Percentiles rank a stretch among this genome's conserved stretches.
These are phyloP conservation scores for Bothrops jararaca DNA, from an alignment of 2,113 vertebrate genomes.

Conservation along the genomic window DNA sequence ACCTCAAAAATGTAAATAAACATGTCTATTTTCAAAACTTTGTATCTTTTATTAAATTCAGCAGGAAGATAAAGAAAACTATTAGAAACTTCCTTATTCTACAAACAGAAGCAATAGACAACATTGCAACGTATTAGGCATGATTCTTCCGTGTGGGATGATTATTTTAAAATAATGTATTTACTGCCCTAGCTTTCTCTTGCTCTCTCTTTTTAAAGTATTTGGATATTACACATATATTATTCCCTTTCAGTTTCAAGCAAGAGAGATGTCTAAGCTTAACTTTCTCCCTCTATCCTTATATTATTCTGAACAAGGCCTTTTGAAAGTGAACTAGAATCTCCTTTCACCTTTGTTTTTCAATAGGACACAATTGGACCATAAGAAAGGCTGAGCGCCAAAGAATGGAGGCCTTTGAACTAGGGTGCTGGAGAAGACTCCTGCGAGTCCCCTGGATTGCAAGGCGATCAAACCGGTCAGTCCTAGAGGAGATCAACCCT, in stretches of 20 bases:
- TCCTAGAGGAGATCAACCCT: too few species aligned
- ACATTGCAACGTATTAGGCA: background rate
- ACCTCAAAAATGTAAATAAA: background rate
- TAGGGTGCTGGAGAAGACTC: too few species aligned
- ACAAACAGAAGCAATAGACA: background rate
- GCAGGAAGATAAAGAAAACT: background rate
- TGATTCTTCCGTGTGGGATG: background rate
- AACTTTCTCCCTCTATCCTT: background rate
- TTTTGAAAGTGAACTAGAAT: background rate
- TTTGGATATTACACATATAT: background rate
- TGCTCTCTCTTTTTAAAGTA: background rate
- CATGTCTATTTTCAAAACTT: background rate
- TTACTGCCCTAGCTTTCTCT: background rate
- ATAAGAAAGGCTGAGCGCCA: too few species aligned
- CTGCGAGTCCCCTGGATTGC: too few species aligned
- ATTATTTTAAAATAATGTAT: background rate
- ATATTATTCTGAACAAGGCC: background rate
- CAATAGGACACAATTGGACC: background rate
- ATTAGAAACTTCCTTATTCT: background rate
- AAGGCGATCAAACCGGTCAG: too few species aligned
- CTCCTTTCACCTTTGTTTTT: background rate
- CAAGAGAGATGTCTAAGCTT: background rate
- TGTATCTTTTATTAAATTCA: background rate
- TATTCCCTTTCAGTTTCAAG: background rate
- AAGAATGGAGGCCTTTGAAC: too few species aligned